phyloP scores from a whole-genome alignment of 2,888 invertebrate genomes.

The Mythimna impura region DNA sequence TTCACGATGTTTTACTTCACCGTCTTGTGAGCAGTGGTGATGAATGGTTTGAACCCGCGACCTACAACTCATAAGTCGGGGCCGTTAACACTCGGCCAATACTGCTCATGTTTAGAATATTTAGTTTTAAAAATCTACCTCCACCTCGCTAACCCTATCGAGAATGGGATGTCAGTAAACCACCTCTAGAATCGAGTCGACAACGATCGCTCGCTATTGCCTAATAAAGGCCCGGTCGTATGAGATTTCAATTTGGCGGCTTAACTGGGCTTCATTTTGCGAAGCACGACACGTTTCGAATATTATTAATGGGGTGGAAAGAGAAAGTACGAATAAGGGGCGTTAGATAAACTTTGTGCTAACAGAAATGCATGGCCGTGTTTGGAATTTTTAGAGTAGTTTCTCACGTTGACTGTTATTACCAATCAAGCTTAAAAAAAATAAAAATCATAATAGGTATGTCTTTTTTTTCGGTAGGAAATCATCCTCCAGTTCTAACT shows the following conservation, averaged over 20 bases:
- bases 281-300: constrained; percentile 61
- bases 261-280: constrained; percentile 65
- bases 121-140: constrained; percentile 19
- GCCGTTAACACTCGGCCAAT: too few relatives aligned
- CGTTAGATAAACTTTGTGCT: constrained; percentile 35
- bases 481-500: too few relatives aligned
- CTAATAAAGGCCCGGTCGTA: constrained; percentile 79
- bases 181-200: constrained; percentile 70
- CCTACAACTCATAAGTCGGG: too few relatives aligned
- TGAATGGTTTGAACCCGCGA: too few relatives aligned
- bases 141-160: constrained; percentile 57
- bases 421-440: neutral
- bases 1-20: too few relatives aligned
- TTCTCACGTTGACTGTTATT: neutral
- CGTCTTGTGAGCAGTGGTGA: too few relatives aligned
- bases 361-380: constrained; percentile 33
- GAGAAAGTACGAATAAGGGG: constrained; percentile 43
- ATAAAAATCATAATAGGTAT: too few relatives aligned
- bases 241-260: constrained; percentile 82
- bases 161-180: constrained; percentile 70
- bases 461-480: too few relatives aligned
- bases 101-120: too few relatives aligned
- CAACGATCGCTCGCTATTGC: constrained; percentile 78
- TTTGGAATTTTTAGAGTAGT: constrained; percentile 21
- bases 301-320: constrained; percentile 60